These are phyloP conservation scores for Chrysogorgia sp. DNA, from an alignment of 92 coral and sea anemone species.

Conservation along the genomic window DNA sequence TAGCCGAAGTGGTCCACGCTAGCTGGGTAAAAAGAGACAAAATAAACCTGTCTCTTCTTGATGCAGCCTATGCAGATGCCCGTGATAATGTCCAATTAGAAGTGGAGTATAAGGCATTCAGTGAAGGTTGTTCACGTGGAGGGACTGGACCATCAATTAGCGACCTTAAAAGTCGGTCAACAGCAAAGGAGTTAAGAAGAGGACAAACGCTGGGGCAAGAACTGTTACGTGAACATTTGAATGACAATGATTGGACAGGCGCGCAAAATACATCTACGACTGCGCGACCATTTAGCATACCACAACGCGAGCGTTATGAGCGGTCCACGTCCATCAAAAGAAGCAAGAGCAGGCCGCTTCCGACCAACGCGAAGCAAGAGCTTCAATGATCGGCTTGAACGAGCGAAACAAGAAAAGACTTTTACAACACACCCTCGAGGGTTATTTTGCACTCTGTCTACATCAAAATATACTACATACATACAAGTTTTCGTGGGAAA, in stretches of 20 bases:
- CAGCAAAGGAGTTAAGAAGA: not conserved
- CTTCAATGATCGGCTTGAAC: not conserved
- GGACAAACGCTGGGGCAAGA: not conserved
- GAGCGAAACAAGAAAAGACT: constrained; percentile 12
- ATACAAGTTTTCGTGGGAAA: not conserved
- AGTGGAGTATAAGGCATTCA: constrained; percentile 8
- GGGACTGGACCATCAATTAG: not conserved
- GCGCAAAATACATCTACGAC: not conserved
- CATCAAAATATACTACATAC: not conserved
- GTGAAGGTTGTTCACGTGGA: constrained; percentile 8
- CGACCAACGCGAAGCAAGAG: not conserved
- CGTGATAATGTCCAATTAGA: constrained; percentile 8
- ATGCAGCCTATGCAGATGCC: constrained; percentile 19
- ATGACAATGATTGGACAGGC: not conserved
- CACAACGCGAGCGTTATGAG: constrained; percentile 12
- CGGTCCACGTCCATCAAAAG: not conserved
- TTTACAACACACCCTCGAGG: not conserved
- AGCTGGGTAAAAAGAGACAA: constrained; percentile 12
- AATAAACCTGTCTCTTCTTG: constrained; percentile 12
- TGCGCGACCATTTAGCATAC: not conserved
- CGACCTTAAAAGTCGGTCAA: not conserved
- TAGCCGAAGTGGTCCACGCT: constrained; percentile 12
- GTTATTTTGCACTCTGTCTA: not conserved
- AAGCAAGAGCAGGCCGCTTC: constrained; percentile 9
- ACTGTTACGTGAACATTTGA: not conserved